Base-by-base conservation (phyloP, 1,140 invertebrate genomes). In the Penaeus japonicus region DNA sequence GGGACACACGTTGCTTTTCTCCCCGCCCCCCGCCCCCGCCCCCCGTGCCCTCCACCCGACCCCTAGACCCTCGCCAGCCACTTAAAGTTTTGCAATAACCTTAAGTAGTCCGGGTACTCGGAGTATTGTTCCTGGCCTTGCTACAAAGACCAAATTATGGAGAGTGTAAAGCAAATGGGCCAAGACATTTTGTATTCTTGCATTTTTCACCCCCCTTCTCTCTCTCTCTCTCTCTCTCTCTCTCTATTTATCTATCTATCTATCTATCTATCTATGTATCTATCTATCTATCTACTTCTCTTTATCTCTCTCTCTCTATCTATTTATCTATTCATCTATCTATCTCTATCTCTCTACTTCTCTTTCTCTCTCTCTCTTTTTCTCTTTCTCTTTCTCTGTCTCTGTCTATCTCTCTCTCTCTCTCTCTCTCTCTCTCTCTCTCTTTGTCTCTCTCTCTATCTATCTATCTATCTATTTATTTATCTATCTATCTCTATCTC, bases 21-120 rank as follows among this genome's bases (percentile, higher is more conserved):
- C 10, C 47, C 10, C 47, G 10, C 47, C 47, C 5, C 7, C 35
- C 47, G 10, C 47, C 47, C 47, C 15, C 4, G 10, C 47, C 5
- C 47, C 47, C 10, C 10, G 5, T 12, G 39, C 7, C 39, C 47
- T 15, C 35, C 35, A 39, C 35, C 35, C 35, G 7, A 7, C 35
- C 35, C 47, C 47, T 15, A 47, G 15, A 47, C 47, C 47, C 84
- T 35, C 54, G 73, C 84, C 84, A 53, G 73, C 84, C 84, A 85
- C 84, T 85, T 85, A 54, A 85, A 85, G 84, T 85, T 85, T 85
- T 57, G 84, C 84, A 85, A 85, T 85, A 85, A 85, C 77, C 84
- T 73, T 77, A 77, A 85, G 84, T 85, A 85, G 84, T 53, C 54
- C 54, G 18, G 70, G 18, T 54, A 85, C 57, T 85, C 84, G 54